Conservation (phyloP, 2,888 invertebrate genomes). For the Phorcus lineatus region DNA sequence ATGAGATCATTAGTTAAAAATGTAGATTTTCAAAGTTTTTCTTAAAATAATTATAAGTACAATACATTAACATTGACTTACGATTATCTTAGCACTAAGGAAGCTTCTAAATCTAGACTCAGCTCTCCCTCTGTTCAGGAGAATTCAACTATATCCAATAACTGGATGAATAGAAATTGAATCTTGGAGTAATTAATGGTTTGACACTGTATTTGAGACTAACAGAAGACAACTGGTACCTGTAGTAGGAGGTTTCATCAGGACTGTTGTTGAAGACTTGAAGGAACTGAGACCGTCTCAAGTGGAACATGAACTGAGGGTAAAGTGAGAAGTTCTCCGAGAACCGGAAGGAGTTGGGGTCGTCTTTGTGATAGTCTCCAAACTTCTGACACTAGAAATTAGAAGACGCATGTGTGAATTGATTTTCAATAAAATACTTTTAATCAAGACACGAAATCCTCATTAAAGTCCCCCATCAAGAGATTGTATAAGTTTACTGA, state of each 20-base stretch:
- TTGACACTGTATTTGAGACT: neutral
- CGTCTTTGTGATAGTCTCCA: constrained; percentile 98
- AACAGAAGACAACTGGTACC: constrained; percentile 77
- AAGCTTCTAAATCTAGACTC: too few species aligned
- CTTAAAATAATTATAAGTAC: too few species aligned
- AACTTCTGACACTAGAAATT: constrained; percentile 95
- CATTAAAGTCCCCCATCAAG: too few species aligned
- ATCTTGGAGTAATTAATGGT: too few species aligned
- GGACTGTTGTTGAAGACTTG: constrained; percentile 99
- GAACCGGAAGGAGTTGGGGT: constrained; percentile 95
- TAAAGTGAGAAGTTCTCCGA: constrained; percentile 98
- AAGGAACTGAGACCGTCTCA: constrained; percentile 97
- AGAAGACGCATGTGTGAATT: constrained; percentile 24
- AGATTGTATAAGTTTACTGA: too few species aligned
- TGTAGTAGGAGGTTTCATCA: constrained; percentile 98
- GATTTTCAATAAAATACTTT: neutral
- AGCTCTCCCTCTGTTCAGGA: too few species aligned
- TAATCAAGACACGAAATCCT: neutral
- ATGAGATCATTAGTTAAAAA: too few species aligned
- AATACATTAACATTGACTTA: too few species aligned
- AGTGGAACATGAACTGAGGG: constrained; percentile 99
- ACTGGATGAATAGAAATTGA: too few species aligned
- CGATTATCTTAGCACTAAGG: too few species aligned
- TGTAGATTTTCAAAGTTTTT: too few species aligned
- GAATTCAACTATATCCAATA: too few species aligned